Percentiles rank a stretch among this genome's conserved stretches.
Evolutionary conservation across 2,888 invertebrate genomes (phyloP).

Genomic region (Eupithecia exiguata): DNA sequence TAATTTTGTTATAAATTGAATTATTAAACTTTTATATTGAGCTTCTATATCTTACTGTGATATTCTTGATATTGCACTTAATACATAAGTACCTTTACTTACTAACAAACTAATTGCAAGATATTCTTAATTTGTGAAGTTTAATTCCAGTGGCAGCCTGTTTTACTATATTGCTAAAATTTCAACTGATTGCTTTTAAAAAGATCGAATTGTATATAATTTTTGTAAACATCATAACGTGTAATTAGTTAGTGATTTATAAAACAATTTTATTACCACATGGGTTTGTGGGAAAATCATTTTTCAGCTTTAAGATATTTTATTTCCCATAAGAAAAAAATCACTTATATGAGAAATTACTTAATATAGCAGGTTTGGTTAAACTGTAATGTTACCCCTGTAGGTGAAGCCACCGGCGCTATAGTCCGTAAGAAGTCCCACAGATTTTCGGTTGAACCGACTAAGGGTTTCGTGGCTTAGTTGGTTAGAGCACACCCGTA

Average conservation of each 20-base stretch:
- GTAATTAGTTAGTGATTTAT: background rate
- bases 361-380: no score
- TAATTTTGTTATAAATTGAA: background rate
- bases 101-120: background rate
- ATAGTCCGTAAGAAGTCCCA: no score
- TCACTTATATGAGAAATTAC: no score
- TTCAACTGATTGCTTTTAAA: no score
- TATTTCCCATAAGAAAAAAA: no score
- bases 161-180: conserved; percentile 20
- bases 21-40: background rate
- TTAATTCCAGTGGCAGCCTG: conserved; percentile 11
- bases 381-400: no score
- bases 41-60: conserved; percentile 12
- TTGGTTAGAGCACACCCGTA: no score
- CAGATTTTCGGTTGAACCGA: no score
- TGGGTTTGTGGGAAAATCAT: background rate
- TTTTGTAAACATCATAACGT: background rate
- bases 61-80: conserved; percentile 9
- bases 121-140: conserved; percentile 29
- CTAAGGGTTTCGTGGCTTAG: no score
- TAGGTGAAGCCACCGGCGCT: no score
- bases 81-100: background rate
- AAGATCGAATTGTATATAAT: background rate
- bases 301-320: no score
- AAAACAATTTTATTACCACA: background rate